Evolutionary conservation across 1,140 invertebrate species (phyloP).

Genomic region (Cotesia vestalis): DNA sequence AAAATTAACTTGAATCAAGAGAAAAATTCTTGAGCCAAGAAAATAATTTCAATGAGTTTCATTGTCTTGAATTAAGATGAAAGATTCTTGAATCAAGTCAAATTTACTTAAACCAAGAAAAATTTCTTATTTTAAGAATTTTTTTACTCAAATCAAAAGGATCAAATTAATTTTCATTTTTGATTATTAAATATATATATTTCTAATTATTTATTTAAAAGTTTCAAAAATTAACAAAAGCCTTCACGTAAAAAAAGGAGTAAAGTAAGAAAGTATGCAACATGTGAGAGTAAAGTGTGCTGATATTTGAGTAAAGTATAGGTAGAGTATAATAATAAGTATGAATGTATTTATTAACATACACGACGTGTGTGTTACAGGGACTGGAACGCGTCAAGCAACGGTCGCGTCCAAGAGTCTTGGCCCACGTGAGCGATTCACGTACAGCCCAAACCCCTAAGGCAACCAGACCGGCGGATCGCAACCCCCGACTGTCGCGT

Average conservation of each 20-base stretch:
- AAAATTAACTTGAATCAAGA: too few relatives aligned
- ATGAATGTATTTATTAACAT: constrained; percentile 10
- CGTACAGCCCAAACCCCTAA: constrained; percentile 54
- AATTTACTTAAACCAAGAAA: too few relatives aligned
- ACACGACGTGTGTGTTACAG: constrained; percentile 57
- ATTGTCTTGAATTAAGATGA: too few relatives aligned
- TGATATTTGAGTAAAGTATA: not conserved
- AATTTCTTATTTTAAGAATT: too few relatives aligned
- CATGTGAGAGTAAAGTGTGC: not conserved
- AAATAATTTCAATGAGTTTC: too few relatives aligned
- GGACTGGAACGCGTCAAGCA: constrained; percentile 65
- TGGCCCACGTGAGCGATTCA: constrained; percentile 65
- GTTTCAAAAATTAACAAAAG: too few relatives aligned
- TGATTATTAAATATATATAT: too few relatives aligned
- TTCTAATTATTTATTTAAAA: too few relatives aligned
- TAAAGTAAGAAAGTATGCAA: not conserved
- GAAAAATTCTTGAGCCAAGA: too few relatives aligned
- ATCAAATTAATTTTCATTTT: too few relatives aligned
- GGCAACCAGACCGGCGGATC: constrained; percentile 57
- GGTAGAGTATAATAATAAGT: not conserved
- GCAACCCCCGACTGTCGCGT: constrained; percentile 58
- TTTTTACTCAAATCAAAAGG: too few relatives aligned
- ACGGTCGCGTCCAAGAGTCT: constrained; percentile 64
- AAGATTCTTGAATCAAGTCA: too few relatives aligned
- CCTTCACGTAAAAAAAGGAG: not conserved